Conservation (phyloP, 2,113 vertebrate species). For the Macroglossus sobrinus region DNA sequence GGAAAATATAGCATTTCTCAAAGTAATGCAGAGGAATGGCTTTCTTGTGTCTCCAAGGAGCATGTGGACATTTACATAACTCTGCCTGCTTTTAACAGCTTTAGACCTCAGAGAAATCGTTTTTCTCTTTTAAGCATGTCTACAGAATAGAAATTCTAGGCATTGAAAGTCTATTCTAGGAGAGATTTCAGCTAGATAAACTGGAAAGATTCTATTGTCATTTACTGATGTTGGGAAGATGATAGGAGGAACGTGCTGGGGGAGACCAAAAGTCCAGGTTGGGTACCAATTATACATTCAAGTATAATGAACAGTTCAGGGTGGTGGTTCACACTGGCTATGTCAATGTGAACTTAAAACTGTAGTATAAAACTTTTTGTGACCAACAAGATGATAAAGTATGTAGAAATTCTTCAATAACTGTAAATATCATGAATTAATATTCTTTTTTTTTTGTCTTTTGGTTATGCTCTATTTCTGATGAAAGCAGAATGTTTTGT, state of each 20-base stretch:
- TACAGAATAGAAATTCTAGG: background rate
- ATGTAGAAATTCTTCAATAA: background rate
- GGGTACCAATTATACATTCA: rapidly evolving
- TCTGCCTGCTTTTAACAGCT: background rate
- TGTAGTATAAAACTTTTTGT: background rate
- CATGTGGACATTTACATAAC: rapidly evolving
- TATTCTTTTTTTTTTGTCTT: background rate
- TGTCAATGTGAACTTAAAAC: background rate
- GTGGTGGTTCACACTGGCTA: rapidly evolving
- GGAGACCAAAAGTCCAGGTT: rapidly evolving
- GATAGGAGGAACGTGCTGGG: background rate
- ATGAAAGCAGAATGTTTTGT: background rate
- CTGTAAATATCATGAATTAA: background rate
- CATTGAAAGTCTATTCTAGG: background rate
- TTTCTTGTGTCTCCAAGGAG: background rate
- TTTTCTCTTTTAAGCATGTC: background rate
- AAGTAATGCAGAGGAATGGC: background rate
- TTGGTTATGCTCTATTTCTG: background rate
- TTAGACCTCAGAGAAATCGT: background rate
- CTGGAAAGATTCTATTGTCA: background rate
- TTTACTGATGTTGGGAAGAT: background rate
- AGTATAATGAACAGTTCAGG: rapidly evolving
- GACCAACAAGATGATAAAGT: background rate
- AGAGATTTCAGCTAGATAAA: background rate
- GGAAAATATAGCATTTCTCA: background rate